Evolutionary conservation across 2,888 invertebrate genomes (phyloP), one percentile per base, ranked within the genome.

Genomic region (Aquatica leii): DNA sequence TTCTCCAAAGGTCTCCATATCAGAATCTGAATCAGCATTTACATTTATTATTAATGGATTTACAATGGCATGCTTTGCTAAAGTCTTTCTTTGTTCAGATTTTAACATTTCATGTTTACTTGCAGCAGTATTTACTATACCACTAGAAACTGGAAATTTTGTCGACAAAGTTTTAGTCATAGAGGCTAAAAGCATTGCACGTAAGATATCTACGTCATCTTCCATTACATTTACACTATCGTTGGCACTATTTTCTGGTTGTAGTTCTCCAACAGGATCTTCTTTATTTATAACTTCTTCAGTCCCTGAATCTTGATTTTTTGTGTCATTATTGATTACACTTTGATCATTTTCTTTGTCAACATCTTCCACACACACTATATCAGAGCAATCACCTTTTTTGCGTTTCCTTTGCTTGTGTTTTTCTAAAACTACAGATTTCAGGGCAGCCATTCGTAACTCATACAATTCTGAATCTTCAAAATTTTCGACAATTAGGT

Each of bases 371-470:
- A 73, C 74, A 43, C 74, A 73, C 54, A 43, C 35, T 37, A 64
- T 72, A 65, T 57, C 61, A 12, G 21, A n/a, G 2, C 9, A 1
- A 11, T 34, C 17, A 14, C 15, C 2, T 34, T 50, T 50, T 73
- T 77, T 79, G 49, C 74, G 70, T 77, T 86, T 86, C 74, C 86
- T 83, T 76, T 87, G 85, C 68, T 85, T 84, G 61, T 86, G 87
- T 77, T 89, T 89, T 71, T 89, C 89, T 41, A 89, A 73, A 43
- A 89, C 80, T 4, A 90, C 87, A n/a, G 90, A 89, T 70, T 86
- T 86, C n/a, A 90, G 79, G 56, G 90, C 90, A 67, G 87, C 88
- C 69, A 88, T 78, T 69, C 90, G 82, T 50, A 90, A 78, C 70
- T 88, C 84, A 54, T 86, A 80, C 65, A 88, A 86, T 73, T 90